Base-by-base conservation (phyloP, 2,797 vertebrate species). In the Chiroxiphia lanceolata region DNA sequence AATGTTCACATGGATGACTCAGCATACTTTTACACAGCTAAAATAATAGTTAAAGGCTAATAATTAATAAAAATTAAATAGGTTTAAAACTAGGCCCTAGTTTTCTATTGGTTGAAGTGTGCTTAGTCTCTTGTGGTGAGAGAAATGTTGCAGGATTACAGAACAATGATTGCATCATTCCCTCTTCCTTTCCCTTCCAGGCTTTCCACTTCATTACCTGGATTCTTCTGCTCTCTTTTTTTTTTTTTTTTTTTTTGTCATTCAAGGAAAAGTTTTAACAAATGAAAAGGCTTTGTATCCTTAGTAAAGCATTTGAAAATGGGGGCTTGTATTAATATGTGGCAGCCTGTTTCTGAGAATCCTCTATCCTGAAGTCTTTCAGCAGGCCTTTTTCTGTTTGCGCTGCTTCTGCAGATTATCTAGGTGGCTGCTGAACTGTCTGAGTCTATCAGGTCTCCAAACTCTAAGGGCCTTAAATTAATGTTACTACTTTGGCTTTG, bases 91-190 rank as follows among this genome's bases (percentile, higher is more conserved):
- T 48, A 22, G 10, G 12, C 1, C 27, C 29, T 64, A 29, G 25
- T 85, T 83, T 83, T 88, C 16, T 83, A 1, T 25, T 51, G n/a
- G 13, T 72, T 56, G 19, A 57, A 63, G 61, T 8, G 11, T 22
- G 5, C 29, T 68, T 72, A 45, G 8, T 48, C n/a, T 82, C 3
- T 44, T 65, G 11, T 40, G 29, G 8, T 0, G 18, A 72, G 34
- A 13, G 26, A 78, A 71, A 38, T 40, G 11, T 82, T 63, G 26
- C 1, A 1, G 23, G 11, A 19, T 81, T 63, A 60, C 7, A 48
- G 53, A 71, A 15, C 6, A 26, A n/a, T 0, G n/a, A n/a, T n/a
- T n/a, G 0, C 33, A 22, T 45, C 3, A 6, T 68, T 85, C 34
- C 7, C 27, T 82, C 25, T 57, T 87, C 7, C 59, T 85, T 72